Base-by-base conservation (phyloP, 2,888 invertebrate species). In the Danaus chrysippus region DNA sequence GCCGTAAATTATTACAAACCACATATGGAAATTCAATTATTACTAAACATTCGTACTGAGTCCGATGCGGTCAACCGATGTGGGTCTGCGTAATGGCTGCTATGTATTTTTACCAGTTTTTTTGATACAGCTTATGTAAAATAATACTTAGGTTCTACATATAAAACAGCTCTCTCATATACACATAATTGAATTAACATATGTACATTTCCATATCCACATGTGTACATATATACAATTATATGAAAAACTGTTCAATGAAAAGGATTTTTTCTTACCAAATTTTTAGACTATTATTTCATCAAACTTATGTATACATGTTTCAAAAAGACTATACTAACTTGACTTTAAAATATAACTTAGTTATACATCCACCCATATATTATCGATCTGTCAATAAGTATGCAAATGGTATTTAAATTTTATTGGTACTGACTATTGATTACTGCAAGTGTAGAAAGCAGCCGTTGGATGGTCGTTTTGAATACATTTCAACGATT, bases 51-150 rank as follows among this genome's bases (percentile, higher is more conserved):
- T 59, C 54, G 42, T 73, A 76, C 75, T 74, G 79, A 81, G 75
- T 72, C 76, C 75, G 73, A 71, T 83, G 85, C 68, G 84, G 86
- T 84, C 82, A 80, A 80, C 86, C 86, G 77, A 85, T 86, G 81
- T 85, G 83, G 86, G 86, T 69, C 62, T 74, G 75, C 67, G 75
- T 77, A 77, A 78, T 81, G 72, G 70, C 76, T 73, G 72, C 70
- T 63, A 62, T 58, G 52, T 59, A 62, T 17, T 23, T 54, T 44
- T 23, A 10, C 44, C 46, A 56, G 43, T 61, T 57, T 61, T 57
- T 61, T 52, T 52, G 2, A 6, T 34, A 34, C 6, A 34, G 23
- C 23, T 8, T 34, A 34, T 34, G 23, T 34, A 34, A 34, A 34
- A 34, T 6, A 3, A 34, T 34, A 34, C 6, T 34, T 34, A 34